Evolutionary conservation across 2,888 invertebrate genomes (phyloP).

Genomic region (Cistogaster globosa): DNA sequence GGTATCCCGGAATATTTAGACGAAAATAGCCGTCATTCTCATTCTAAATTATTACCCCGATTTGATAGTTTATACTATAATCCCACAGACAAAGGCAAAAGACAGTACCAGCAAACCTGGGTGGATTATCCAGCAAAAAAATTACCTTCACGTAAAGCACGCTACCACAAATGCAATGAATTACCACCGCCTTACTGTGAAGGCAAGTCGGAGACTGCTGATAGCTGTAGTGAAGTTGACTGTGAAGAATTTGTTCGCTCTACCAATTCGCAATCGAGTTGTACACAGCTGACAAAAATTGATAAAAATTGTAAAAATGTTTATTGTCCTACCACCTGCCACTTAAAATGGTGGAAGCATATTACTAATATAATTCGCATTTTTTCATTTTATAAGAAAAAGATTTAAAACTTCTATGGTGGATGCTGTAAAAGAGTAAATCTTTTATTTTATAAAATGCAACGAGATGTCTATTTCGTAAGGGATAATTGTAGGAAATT

Average conservation of each 20-base stretch:
- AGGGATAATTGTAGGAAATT: no score
- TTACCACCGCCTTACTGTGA: slow-evolving; percentile 56
- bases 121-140: slow-evolving; percentile 74
- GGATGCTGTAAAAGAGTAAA: no score
- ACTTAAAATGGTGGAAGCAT: no score
- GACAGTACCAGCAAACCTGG: slow-evolving; percentile 78
- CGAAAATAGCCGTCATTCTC: slow-evolving; percentile 69
- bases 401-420: no score
- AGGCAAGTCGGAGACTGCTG: background rate
- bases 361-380: no score
- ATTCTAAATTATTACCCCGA: slow-evolving; percentile 68
- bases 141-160: slow-evolving; percentile 74
- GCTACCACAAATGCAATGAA: slow-evolving; percentile 66
- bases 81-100: slow-evolving; percentile 74
- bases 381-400: no score
- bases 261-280: background rate
- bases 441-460: no score
- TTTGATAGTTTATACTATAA: slow-evolving; percentile 74
- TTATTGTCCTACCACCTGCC: background rate
- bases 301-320: slow-evolving; percentile 72
- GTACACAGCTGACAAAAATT: background rate
- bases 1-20: slow-evolving; percentile 46
- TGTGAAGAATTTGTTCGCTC: background rate
- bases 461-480: no score
- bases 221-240: slow-evolving; percentile 32